Percentiles rank a stretch among this genome's conserved stretches.
phyloP scores from a whole-genome alignment of 2,797 vertebrate species.

The Platyrinchus mystaceus region DNA sequence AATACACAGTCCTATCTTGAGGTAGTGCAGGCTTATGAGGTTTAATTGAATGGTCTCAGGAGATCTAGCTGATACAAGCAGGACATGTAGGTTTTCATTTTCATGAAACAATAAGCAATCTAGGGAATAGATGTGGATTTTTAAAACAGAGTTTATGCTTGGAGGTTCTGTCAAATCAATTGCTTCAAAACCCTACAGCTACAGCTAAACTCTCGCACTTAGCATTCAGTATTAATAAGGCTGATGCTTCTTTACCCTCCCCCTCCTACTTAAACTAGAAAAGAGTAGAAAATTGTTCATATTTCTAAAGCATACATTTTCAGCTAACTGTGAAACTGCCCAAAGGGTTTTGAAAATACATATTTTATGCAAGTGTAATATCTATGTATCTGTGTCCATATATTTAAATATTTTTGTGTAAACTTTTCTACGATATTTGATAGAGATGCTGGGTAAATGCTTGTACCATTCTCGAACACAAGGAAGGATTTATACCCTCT shows the following conservation, averaged over 20 bases:
- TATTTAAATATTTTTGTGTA: slow-evolving; percentile 76
- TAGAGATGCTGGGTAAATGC: slow-evolving; percentile 64
- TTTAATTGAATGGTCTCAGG: slow-evolving; percentile 51
- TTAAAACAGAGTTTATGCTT: slow-evolving; percentile 69
- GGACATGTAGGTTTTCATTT: slow-evolving; percentile 59
- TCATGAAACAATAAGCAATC: slow-evolving; percentile 70
- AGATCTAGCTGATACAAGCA: slow-evolving; percentile 54
- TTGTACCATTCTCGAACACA: slow-evolving; percentile 37
- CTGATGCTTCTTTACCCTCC: slow-evolving; percentile 70
- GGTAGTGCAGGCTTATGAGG: slow-evolving; percentile 36
- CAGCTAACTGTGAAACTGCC: slow-evolving; percentile 67
- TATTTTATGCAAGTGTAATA: slow-evolving; percentile 69
- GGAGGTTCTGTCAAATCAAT: slow-evolving; percentile 78
- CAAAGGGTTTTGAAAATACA: slow-evolving; percentile 51
- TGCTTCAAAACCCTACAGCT: slow-evolving; percentile 77
- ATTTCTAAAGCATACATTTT: slow-evolving; percentile 69
- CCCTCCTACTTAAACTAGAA: slow-evolving; percentile 61
- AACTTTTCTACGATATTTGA: slow-evolving; percentile 74
- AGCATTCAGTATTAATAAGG: slow-evolving; percentile 77
- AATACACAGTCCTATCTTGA: slow-evolving; percentile 13
- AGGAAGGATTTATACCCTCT: slow-evolving; percentile 59
- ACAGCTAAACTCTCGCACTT: slow-evolving; percentile 76
- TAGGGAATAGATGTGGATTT: slow-evolving; percentile 73
- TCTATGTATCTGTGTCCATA: slow-evolving; percentile 72
- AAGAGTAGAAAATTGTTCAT: slow-evolving; percentile 65